These are phyloP conservation scores for Bugulina stolonifera DNA, from an alignment of 2,888 invertebrate species.

Conservation along the genomic window DNA sequence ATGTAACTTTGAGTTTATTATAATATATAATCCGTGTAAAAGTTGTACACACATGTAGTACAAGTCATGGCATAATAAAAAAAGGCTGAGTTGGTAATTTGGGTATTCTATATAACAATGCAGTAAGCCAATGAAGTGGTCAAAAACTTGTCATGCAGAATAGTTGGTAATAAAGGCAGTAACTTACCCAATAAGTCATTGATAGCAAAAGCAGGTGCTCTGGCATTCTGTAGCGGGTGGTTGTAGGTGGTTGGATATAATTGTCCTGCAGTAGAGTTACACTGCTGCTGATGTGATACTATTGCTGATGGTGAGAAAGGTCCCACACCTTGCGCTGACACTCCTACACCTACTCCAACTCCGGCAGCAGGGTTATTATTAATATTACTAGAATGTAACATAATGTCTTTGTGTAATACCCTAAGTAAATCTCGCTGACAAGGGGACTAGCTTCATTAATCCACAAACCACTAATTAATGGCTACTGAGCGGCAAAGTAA, in stretches of 20 bases:
- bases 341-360: no score
- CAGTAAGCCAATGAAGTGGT: no score
- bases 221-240: constrained; percentile 11
- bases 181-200: constrained; percentile 22
- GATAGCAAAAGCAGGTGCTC: constrained; percentile 22
- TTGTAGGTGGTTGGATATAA: not conserved
- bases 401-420: not conserved
- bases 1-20: no score
- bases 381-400: constrained; percentile 12
- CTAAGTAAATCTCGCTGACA: not conserved
- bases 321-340: not conserved
- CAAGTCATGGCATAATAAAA: no score
- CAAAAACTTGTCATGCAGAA: no score
- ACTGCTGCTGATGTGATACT: not conserved
- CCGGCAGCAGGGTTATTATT: not conserved
- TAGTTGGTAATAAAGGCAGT: no score
- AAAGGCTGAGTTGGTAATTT: no score
- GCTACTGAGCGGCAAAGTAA: constrained; percentile 21
- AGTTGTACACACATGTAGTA: no score
- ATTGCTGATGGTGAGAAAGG: not conserved
- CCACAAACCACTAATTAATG: constrained; percentile 14
- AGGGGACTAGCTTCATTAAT: constrained; percentile 9
- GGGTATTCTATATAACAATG: no score
- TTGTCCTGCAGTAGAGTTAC: not conserved
- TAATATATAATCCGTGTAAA: no score